Conservation (phyloP, 2,113 vertebrate species). For the Microtus pennsylvanicus region DNA sequence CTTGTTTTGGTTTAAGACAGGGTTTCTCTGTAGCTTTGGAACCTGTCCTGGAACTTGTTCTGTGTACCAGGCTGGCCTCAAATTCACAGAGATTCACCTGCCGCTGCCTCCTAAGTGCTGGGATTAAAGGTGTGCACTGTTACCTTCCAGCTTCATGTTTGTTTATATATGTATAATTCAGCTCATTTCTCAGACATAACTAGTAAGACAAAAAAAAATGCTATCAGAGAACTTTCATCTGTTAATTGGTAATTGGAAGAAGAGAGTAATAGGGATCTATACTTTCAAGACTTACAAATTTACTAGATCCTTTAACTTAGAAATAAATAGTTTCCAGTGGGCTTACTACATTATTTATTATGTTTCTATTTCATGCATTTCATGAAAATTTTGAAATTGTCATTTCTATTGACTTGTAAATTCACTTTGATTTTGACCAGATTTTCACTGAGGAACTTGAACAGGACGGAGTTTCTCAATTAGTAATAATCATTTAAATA, state of each 20-base stretch:
- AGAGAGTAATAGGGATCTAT: not conserved
- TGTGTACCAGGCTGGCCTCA: too few species aligned
- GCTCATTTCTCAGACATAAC: not conserved
- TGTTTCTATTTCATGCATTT: not conserved
- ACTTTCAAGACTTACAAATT: not conserved
- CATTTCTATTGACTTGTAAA: slow-evolving; percentile 47
- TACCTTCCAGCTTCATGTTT: too few species aligned
- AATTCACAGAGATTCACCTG: too few species aligned
- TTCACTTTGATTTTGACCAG: not conserved
- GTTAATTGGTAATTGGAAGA: not conserved
- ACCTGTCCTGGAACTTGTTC: too few species aligned
- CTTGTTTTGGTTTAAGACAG: too few species aligned
- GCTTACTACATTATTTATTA: not conserved
- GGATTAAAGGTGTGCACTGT: too few species aligned
- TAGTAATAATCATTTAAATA: not conserved
- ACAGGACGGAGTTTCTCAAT: not conserved
- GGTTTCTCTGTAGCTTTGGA: too few species aligned
- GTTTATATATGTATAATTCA: not conserved
- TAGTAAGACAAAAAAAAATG: not conserved
- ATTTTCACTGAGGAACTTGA: slow-evolving; percentile 1
- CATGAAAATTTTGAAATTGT: slow-evolving; percentile 40
- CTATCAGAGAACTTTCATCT: not conserved
- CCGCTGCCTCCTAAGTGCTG: too few species aligned
- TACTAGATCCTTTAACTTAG: not conserved
- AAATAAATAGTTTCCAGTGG: not conserved